Evolutionary conservation across 1,140 invertebrate species (phyloP), one percentile per base, ranked within the genome.

Genomic region (Hyles vespertilio): DNA sequence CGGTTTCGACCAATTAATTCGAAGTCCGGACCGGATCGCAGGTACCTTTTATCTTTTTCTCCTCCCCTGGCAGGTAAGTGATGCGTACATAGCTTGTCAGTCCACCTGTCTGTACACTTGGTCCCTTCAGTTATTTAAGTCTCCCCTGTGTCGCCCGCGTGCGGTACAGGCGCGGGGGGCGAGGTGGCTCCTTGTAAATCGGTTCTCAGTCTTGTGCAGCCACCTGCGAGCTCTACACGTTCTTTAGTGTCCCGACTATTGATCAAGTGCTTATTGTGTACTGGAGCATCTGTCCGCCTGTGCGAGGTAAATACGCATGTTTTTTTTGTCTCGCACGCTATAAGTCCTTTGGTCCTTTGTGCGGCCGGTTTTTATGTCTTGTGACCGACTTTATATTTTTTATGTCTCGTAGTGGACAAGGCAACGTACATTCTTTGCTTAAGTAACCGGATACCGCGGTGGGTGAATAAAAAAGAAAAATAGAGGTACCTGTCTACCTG

Each of bases 1-100:
- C 61, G 54, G 67, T 72, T 70, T 63, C 68, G 61, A 69, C 69
- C 68, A 78, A 78, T 77, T 77, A 77, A 76, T 72, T 69, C 65
- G 59, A 59, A 58, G 52, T 58, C 63, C 61, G 65, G 63, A 70
- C 66, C 64, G 69, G 66, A 63, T 70, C 67, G 65, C 74, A 79
- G 79, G 74, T 79, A 77, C 64, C 69, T 73, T 71, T 76, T 72
- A 63, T 58, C 70, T 74, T 71, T 54, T 54, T 44, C 52, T 44
- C 50, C 34, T 70, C 61, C 56, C 59, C 59, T 64, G 9, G 74
- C 80, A 79, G 78, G 80, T 81, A 80, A 69, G 56, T 64, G 69
- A 70, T 63, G 72, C 56, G 61, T 63, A 53, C 63, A 56, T 66
- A 40, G 36, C 36, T 40, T 40, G 36, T 40, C 36, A 40, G 36